Conservation (phyloP, 2,888 invertebrate species). For the Fabriciana adippe region DNA sequence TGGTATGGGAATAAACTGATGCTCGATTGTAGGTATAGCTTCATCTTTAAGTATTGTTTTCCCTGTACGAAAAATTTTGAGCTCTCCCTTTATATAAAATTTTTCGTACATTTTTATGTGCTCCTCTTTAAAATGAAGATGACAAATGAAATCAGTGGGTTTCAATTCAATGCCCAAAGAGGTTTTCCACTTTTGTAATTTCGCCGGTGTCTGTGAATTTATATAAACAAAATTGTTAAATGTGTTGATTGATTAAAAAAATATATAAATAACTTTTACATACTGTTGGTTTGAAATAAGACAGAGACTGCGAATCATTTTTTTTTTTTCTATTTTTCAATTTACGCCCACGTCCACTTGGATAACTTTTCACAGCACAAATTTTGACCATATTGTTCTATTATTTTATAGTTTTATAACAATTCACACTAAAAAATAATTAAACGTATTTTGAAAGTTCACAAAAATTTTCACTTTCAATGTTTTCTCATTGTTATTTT, state of each 20-base stretch:
- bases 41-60: not conserved
- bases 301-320: slow-evolving; percentile 2
- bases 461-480: no score
- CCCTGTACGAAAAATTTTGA: not conserved
- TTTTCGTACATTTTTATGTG: slow-evolving; percentile 35
- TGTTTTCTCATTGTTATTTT: no score
- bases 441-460: no score
- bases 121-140: slow-evolving; percentile 36
- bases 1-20: not conserved
- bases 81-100: not conserved
- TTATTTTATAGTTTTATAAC: not conserved
- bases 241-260: slow-evolving; percentile 1
- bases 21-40: not conserved
- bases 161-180: slow-evolving; percentile 31
- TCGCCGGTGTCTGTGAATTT: slow-evolving; percentile 12
- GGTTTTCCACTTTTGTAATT: slow-evolving; percentile 23
- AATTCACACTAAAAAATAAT: no score
- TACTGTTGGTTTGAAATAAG: slow-evolving; percentile 25
- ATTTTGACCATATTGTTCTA: slow-evolving; percentile 11
- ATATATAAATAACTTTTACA: not conserved
- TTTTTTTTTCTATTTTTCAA: slow-evolving; percentile 3
- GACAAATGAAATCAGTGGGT: slow-evolving; percentile 34
- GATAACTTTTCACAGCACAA: slow-evolving; percentile 22
- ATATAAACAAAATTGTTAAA: not conserved
- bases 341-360: slow-evolving; percentile 18